These are phyloP conservation scores for Drosophila falleni DNA, from an alignment of 2,888 invertebrate genomes.

Conservation along the genomic window DNA sequence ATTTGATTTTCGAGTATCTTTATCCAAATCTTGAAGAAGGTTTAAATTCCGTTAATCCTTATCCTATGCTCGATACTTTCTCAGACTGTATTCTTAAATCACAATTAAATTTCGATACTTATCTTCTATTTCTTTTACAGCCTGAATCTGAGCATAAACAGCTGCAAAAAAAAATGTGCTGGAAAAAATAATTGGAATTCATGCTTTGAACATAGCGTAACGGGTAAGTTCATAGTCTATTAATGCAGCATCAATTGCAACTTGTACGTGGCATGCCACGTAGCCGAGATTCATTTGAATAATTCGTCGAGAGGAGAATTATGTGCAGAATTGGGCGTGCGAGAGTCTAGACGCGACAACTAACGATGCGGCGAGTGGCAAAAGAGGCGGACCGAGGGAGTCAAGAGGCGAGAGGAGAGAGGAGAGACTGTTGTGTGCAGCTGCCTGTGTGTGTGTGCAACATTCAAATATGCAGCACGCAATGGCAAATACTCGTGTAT, in stretches of 20 bases:
- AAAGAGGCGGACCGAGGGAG: not conserved
- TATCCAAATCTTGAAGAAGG: not conserved
- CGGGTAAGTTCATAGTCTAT: slow-evolving; percentile 21
- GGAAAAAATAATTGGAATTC: slow-evolving; percentile 10
- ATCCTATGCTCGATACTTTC: not conserved
- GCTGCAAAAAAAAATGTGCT: not conserved
- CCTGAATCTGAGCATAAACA: slow-evolving; percentile 4
- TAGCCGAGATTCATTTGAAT: slow-evolving; percentile 39
- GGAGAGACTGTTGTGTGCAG: slow-evolving; percentile 14
- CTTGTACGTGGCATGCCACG: slow-evolving; percentile 33
- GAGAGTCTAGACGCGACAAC: slow-evolving; percentile 26
- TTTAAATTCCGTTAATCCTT: not conserved
- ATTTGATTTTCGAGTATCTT: not conserved
- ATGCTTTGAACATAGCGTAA: slow-evolving; percentile 14
- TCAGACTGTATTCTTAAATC: not conserved
- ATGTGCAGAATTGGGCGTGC: slow-evolving; percentile 18
- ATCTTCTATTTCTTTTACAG: slow-evolving; percentile 15
- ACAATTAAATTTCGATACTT: not conserved
- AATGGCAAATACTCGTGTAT: slow-evolving; percentile 51
- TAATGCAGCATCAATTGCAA: slow-evolving; percentile 18
- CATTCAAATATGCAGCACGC: slow-evolving; percentile 18
- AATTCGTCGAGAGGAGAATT: slow-evolving; percentile 5
- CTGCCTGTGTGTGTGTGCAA: slow-evolving; percentile 12
- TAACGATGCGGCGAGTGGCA: slow-evolving; percentile 7
- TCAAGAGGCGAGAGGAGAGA: not conserved